Base-by-base conservation (phyloP, 2,888 invertebrate species). In the Noctua pronuba region DNA sequence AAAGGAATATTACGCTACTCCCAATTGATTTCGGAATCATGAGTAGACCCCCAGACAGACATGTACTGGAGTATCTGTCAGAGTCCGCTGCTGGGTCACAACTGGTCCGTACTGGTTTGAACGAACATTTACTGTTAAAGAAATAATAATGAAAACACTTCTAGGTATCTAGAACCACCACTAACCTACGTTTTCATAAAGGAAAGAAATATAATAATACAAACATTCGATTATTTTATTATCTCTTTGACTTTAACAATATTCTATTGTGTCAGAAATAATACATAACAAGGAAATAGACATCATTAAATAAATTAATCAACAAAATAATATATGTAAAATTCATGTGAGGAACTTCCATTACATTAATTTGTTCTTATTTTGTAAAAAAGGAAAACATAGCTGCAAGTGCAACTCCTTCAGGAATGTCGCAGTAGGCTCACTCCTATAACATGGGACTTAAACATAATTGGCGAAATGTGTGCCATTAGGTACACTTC, bases 191-290 rank as follows among this genome's bases (percentile, higher is more conserved):
- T 18, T 31, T 70, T 5, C 31, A 35, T 28, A 55, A 13, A 13
- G n/a, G n/a, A 11, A n/a, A n/a, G 55, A 55, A n/a, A n/a, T 1
- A 4, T n/a, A 24, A 5, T n/a, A n/a, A n/a, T 13, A n/a, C 2
- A 58, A 58, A 35, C 6, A 74, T 44, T 18, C 16, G n/a, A 73
- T 75, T 49, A 49, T 46, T 46, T 73, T 52, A 52, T 10, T 71
- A 41, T 8, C 31, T n/a, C 41, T 38, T 41, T 38, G 18, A 1
- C 1, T 21, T 28, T 24, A 4, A 18, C 31, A 13, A 38, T 35
- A 6, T 21, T 58, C 24, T 49, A 77, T 44, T 44, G 52, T 52
- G 2, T 41, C n/a, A 8, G 11, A 24, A 35, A 44, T 11, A n/a
- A 49, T 38, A 18, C 35, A 18, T 38, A 18, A 16, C 49, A 38